These are phyloP conservation scores for Brachyhypopomus occidentalis DNA, from an alignment of 2,113 vertebrate species.

Conservation along the genomic window DNA sequence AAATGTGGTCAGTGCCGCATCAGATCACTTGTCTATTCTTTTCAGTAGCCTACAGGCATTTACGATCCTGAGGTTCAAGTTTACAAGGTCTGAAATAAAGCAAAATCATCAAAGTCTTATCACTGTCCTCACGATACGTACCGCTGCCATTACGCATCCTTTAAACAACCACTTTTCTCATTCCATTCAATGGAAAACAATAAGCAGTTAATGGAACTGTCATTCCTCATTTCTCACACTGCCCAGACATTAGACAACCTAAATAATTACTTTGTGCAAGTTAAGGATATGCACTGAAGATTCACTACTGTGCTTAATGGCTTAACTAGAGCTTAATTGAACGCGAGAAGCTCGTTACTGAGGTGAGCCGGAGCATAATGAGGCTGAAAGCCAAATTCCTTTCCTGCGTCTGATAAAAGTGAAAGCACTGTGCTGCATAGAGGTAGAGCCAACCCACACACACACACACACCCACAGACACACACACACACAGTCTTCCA, in stretches of 20 bases:
- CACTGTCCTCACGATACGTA: no score
- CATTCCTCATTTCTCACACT: conserved; percentile 3
- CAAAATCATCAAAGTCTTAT: no score
- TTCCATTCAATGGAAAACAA: conserved; percentile 3
- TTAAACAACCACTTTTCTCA: not conserved
- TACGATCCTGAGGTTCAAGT: not conserved
- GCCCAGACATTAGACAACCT: not conserved
- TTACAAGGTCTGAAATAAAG: no score
- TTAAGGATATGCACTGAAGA: conserved; percentile 25
- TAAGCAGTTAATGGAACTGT: conserved; percentile 1
- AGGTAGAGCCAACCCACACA: conserved; percentile 9
- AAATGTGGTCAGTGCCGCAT: not conserved
- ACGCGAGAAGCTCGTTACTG: conserved; percentile 12
- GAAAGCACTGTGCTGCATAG: conserved; percentile 4
- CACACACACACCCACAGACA: no score
- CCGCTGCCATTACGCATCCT: no score
- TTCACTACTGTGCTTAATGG: conserved; percentile 24
- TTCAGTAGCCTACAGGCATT: not conserved
- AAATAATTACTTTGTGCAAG: not conserved
- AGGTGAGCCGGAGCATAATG: conserved; percentile 25
- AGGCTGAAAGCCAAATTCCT: conserved; percentile 16
- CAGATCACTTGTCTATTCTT: not conserved
- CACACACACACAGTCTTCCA: not conserved
- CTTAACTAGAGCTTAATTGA: conserved; percentile 28
- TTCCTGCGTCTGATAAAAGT: conserved; percentile 23